Evolutionary conservation across 2,113 vertebrate species (phyloP).

Genomic region (Bubo scandiacus): DNA sequence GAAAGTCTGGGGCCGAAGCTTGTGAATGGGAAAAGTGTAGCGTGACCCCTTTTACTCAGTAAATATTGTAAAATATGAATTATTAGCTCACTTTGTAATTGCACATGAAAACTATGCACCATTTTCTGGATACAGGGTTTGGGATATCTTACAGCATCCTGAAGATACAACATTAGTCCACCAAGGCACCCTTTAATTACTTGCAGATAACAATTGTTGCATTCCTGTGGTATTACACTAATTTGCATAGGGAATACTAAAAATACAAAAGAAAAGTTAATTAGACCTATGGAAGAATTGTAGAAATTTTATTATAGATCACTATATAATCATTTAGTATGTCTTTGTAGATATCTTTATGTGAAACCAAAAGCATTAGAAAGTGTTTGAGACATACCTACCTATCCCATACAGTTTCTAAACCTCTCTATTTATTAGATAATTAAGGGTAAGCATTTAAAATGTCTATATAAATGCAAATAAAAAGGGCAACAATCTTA

Average conservation of each 20-base stretch:
- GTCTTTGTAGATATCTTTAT: neutral
- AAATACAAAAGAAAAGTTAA: neutral
- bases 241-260: neutral
- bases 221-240: neutral
- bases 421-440: neutral
- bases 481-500: neutral
- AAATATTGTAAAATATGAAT: constrained; percentile 43
- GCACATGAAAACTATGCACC: neutral
- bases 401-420: neutral
- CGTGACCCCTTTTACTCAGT: constrained; percentile 40
- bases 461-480: neutral
- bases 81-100: constrained; percentile 2
- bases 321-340: neutral
- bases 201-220: neutral
- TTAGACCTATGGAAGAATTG: neutral
- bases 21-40: constrained; percentile 38
- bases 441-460: neutral
- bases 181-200: neutral
- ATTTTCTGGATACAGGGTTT: neutral
- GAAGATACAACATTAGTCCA: neutral
- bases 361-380: neutral
- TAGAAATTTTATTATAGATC: neutral
- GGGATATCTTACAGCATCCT: neutral
- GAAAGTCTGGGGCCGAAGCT: constrained; percentile 11
- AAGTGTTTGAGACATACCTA: neutral